Base-by-base conservation (phyloP, 2,797 vertebrate genomes). In the Argyrosomus regius region DNA sequence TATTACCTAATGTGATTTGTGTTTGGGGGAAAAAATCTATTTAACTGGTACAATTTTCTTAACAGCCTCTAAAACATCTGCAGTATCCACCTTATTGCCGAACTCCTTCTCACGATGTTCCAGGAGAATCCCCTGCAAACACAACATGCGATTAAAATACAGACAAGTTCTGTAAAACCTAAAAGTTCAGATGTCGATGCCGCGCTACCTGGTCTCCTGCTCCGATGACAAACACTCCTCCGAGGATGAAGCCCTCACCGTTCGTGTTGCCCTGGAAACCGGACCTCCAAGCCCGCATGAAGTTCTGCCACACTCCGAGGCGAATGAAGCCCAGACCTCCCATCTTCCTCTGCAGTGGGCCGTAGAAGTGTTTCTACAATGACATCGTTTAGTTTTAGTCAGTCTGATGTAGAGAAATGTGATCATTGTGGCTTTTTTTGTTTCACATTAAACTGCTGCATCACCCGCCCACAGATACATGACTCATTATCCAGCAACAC, bases 101-200 rank as follows among this genome's bases (percentile, higher is more conserved):
- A 99, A 99, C 93, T 99, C 96, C 80, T 96, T 99, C 92, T 99
- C 98, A 16, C 95, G 95, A 90, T 99, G 98, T 79, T 99, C 98
- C 48, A 99, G 93, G 71, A 99, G 95, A 92, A 99, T 87, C 43
- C 98, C 98, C 98, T 99, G 88, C n/a, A 89, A 85, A 75, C 22
- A 87, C 11, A 75, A 31, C 52, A 22, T 0, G 0, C 6, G 0
- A 18, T 67, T 75, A 48, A 50, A 54, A 80, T 5, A 52, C 13
- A 48, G 31, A 50, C 0, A 0, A 9, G 43, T 49, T 67, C 53
- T 17, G 4, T 13, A 6, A 60, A 69, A 70, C 6, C 20, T 1
- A 14, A 2, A 22, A 6, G 28, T 20, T 17, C 2, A 61, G 14
- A 20, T 35, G 60, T 64, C 18, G 35, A 39, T n/a, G 50, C 1